Percentiles rank a stretch among this genome's conserved stretches.
These are phyloP conservation scores for Pterostichus madidus DNA, from an alignment of 2,888 invertebrate genomes.

Conservation along the genomic window DNA sequence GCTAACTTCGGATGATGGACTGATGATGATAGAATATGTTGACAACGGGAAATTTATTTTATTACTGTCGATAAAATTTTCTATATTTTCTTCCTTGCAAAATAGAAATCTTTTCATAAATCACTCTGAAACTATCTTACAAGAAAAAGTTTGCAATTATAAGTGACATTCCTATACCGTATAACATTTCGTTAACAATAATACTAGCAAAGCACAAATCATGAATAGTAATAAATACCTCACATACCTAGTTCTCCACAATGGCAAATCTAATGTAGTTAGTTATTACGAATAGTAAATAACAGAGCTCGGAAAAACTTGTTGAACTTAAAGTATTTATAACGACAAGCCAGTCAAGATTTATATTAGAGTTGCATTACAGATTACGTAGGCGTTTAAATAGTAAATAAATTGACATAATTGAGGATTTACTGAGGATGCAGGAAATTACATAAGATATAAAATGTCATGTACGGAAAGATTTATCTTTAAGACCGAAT, in stretches of 20 bases:
- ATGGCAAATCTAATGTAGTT: too few species aligned
- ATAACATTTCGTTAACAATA: too few species aligned
- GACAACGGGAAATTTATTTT: background rate
- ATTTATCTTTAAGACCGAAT: slow-evolving; percentile 30
- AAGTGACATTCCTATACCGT: too few species aligned
- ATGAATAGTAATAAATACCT: too few species aligned
- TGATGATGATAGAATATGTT: slow-evolving; percentile 5
- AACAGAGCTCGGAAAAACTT: background rate
- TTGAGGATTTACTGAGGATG: slow-evolving; percentile 35
- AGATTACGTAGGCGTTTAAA: slow-evolving; percentile 37
- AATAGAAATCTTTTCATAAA: too few species aligned
- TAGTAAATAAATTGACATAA: slow-evolving; percentile 40
- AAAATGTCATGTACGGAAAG: slow-evolving; percentile 24
- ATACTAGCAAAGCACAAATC: too few species aligned
- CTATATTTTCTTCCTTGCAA: too few species aligned
- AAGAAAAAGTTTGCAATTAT: too few species aligned
- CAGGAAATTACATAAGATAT: slow-evolving; percentile 37
- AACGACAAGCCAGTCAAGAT: background rate
- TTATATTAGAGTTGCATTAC: background rate
- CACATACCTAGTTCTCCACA: too few species aligned
- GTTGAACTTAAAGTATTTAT: background rate
- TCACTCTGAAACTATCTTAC: too few species aligned
- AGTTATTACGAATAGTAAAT: too few species aligned
- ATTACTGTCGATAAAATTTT: background rate
- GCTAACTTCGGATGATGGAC: slow-evolving; percentile 56